These are phyloP conservation scores for Brachyistius frenatus DNA, from an alignment of 2,113 vertebrate species.

Conservation along the genomic window DNA sequence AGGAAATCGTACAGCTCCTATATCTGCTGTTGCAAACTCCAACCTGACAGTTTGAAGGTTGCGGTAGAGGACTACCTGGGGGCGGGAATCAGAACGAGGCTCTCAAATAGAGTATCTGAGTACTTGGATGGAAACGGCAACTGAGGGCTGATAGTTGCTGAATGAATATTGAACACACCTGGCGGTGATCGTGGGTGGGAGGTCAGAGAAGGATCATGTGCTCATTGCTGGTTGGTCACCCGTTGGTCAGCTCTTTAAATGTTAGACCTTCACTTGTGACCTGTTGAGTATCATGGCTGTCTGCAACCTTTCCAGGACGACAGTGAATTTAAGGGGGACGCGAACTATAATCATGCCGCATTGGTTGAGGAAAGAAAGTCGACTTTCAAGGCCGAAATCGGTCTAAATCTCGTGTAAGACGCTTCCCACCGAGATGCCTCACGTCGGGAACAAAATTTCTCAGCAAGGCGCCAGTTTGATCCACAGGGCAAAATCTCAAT, in stretches of 20 bases:
- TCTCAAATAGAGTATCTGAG: not conserved
- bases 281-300: not conserved
- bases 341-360: not conserved
- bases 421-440: not conserved
- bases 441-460: not conserved
- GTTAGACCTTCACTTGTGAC: not conserved
- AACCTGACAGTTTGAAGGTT: not conserved
- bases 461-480: not conserved
- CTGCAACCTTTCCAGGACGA: not conserved
- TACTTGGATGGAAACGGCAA: not conserved
- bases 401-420: not conserved
- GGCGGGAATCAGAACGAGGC: not conserved
- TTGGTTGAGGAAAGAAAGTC: not conserved
- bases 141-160: too few species aligned
- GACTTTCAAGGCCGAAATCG: not conserved
- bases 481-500: constrained; percentile 32
- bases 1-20: too few species aligned
- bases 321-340: not conserved
- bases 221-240: not conserved
- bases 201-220: not conserved
- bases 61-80: not conserved
- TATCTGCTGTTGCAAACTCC: not conserved
- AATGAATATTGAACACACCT: not conserved
- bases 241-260: not conserved
- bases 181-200: not conserved